phyloP scores from a whole-genome alignment of 2,797 vertebrate species.

The Syngnathus acus region DNA sequence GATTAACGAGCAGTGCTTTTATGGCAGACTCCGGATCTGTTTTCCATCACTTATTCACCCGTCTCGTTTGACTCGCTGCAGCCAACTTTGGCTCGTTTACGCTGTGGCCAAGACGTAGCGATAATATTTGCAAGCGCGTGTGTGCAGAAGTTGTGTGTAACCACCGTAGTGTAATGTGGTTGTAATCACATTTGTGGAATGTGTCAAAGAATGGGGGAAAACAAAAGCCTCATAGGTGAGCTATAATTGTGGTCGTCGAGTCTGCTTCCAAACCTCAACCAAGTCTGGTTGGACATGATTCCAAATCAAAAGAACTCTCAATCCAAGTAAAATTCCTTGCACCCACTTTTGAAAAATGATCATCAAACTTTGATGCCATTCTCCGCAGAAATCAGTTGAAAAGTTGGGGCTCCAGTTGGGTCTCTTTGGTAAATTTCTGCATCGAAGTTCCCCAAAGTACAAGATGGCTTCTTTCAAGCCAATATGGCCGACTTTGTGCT shows the following conservation, averaged over 20 bases:
- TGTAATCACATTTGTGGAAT: constrained; percentile 7
- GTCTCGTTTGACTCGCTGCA: constrained; percentile 35
- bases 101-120: constrained; percentile 13
- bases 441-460: too few relatives aligned
- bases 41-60: constrained; percentile 27
- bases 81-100: constrained; percentile 31
- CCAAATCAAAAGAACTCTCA: neutral
- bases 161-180: neutral
- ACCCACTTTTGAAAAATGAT: neutral
- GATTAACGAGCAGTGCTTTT: constrained; percentile 41
- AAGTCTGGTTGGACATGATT: neutral
- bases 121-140: neutral
- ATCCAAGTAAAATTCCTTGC: neutral
- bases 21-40: constrained; percentile 25
- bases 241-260: neutral
- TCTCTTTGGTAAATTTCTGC: neutral
- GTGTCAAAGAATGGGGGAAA: neutral
- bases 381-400: neutral
- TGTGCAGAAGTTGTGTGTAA: neutral
- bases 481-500: too few relatives aligned
- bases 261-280: neutral
- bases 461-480: too few relatives aligned
- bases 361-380: neutral
- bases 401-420: neutral
- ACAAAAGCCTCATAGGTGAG: neutral